Conservation (phyloP, 1,140 invertebrate genomes). For the Microplitis mediator region DNA sequence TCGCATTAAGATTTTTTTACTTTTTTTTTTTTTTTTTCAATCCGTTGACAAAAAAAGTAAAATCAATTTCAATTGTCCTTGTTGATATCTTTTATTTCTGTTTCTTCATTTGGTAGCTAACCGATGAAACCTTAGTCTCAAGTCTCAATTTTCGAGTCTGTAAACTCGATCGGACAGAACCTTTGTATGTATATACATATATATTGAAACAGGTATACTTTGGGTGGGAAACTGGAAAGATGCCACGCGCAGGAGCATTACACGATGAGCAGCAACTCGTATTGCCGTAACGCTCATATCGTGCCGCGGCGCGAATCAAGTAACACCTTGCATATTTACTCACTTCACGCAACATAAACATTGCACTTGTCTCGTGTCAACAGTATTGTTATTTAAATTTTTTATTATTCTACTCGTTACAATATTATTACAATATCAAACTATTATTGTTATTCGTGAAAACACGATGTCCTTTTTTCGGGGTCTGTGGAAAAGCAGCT, state of each 20-base stretch:
- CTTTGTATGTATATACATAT: background rate
- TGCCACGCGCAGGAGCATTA: conserved; percentile 17
- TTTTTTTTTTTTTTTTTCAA: too few relatives aligned
- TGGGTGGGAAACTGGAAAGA: conserved; percentile 3
- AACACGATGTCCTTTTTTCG: conserved; percentile 66
- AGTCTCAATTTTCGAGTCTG: background rate
- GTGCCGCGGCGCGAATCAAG: conserved; percentile 24
- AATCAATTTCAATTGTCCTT: too few relatives aligned
- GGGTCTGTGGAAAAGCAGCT: conserved; percentile 70
- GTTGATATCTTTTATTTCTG: too few relatives aligned
- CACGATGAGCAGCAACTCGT: background rate
- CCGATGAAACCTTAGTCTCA: background rate
- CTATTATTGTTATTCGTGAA: background rate
- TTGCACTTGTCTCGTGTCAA: background rate
- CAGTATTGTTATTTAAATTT: background rate
- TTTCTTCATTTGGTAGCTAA: too few relatives aligned
- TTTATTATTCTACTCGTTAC: background rate
- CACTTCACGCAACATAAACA: background rate
- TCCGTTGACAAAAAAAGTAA: too few relatives aligned
- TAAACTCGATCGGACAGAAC: background rate
- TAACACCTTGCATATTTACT: conserved; percentile 11
- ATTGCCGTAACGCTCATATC: conserved; percentile 25
- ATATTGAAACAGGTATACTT: background rate
- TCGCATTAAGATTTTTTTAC: too few relatives aligned
- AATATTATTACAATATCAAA: background rate